Conservation (phyloP, 2,797 vertebrate genomes). For the Leptodactylus fallax region DNA sequence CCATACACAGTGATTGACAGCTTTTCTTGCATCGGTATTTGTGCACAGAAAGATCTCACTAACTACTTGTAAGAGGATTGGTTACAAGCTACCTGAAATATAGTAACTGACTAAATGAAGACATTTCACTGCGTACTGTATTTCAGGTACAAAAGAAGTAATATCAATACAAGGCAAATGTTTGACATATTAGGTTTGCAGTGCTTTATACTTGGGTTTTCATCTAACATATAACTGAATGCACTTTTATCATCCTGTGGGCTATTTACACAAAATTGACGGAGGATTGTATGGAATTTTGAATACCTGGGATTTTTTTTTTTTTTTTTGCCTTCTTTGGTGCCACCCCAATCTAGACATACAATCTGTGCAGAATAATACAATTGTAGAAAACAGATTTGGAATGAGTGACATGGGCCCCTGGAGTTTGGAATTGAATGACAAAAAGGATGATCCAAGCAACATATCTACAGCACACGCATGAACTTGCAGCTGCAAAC, state of each 20-base stretch:
- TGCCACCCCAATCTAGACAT: conserved; percentile 61
- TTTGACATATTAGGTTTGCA: too few relatives aligned
- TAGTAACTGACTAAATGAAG: too few relatives aligned
- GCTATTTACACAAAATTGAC: not conserved
- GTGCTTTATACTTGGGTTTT: too few relatives aligned
- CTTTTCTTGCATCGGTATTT: too few relatives aligned
- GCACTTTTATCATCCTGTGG: conserved; percentile 29
- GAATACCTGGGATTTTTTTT: too few relatives aligned
- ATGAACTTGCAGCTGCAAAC: conserved; percentile 80
- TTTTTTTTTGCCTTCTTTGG: not conserved
- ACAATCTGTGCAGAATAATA: conserved; percentile 56
- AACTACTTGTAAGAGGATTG: too few relatives aligned
- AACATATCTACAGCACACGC: conserved; percentile 83
- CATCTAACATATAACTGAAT: not conserved
- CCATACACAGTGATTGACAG: too few relatives aligned
- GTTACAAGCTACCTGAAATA: too few relatives aligned
- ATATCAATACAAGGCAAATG: too few relatives aligned
- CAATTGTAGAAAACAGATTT: conserved; percentile 71
- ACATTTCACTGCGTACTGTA: too few relatives aligned
- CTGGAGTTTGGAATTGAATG: conserved; percentile 74
- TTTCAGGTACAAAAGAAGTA: too few relatives aligned
- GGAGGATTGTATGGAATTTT: not conserved
- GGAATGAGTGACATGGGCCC: conserved; percentile 79
- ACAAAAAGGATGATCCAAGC: conserved; percentile 79
- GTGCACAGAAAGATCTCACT: too few relatives aligned